Evolutionary conservation across 2,113 vertebrate species (phyloP), one percentile per base, ranked within the genome.

Genomic region (Notothenia rossii): DNA sequence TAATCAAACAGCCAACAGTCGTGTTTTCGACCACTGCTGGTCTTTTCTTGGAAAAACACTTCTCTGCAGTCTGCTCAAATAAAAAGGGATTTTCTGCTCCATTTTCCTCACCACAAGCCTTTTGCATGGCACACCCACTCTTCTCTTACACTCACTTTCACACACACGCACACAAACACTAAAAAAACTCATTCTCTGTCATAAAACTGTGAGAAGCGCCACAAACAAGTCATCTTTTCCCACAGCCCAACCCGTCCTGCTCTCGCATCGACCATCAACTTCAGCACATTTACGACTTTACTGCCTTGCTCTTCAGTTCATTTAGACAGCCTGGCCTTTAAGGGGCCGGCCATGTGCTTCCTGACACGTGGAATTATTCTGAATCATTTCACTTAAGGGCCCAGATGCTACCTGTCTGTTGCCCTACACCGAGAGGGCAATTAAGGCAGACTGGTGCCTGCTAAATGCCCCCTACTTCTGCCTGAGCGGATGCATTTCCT

Each of bases 341-440:
- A 72, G 55, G 17, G 58, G 74, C 78, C 59, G 81, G 45, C 71
- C 88, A 69, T 63, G 79, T 1, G 77, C 80, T 93, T 94, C 90
- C 94, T 93, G 89, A 83, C 86, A 66, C 45, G 61, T 89, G 64
- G 81, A 75, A 94, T 95, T 94, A 93, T 95, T 95, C 95, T 94
- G 93, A 94, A 94, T 93, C 94, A 95, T 95, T 95, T 94, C 94
- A 95, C 94, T 92, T 94, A 92, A 91, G 84, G 74, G 78, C 66
- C 81, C 87, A 91, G 90, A 92, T 90, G 92, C 86, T 86, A 86
- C 88, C 80, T 91, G 87, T 84, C 86, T 88, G 86, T 79, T 69
- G 75, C 71, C 77, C 62, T 78, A 14, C 71, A 14, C 77, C 68
- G 65, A 84, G 84, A 87, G 68, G 83, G 87, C 87, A 87, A 93